phyloP scores from a whole-genome alignment of 2,797 vertebrate species.

The Phataginus tetradactyla region DNA sequence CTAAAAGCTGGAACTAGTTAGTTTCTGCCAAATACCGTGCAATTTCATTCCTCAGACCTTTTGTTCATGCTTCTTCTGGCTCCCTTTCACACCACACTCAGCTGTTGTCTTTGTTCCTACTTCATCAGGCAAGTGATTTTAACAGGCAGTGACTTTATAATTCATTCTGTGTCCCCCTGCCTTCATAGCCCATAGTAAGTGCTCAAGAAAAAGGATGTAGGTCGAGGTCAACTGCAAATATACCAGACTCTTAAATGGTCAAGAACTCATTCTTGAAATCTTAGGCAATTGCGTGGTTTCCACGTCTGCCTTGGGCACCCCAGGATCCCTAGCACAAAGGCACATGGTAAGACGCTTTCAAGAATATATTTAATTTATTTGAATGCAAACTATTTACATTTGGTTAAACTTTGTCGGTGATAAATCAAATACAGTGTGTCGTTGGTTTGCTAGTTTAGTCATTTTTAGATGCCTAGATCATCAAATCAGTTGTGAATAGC shows the following conservation, averaged over 20 bases:
- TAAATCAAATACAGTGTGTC: not conserved
- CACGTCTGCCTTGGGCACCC: not conserved
- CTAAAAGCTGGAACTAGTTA: not conserved
- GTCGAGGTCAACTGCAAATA: not conserved
- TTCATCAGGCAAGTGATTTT: not conserved
- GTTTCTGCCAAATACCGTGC: not conserved
- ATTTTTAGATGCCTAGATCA: conserved; percentile 44
- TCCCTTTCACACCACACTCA: not conserved
- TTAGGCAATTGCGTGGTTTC: not conserved
- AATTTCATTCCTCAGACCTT: not conserved
- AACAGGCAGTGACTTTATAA: not conserved
- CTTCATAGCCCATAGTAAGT: not conserved
- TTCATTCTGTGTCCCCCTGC: not conserved
- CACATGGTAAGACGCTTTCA: not conserved
- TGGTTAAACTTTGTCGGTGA: conserved; percentile 42
- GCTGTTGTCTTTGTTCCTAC: not conserved
- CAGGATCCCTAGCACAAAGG: not conserved
- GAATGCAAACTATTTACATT: conserved; percentile 59
- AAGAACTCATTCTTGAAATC: not conserved
- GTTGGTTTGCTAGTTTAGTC: conserved; percentile 27
- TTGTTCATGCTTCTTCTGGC: not conserved
- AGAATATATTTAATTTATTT: conserved; percentile 37
- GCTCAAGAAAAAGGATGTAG: not conserved
- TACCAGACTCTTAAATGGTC: not conserved
- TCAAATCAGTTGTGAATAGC: conserved; percentile 13